Evolutionary conservation across 2,888 invertebrate species (phyloP).

Genomic region (Limnephilus auricula): DNA sequence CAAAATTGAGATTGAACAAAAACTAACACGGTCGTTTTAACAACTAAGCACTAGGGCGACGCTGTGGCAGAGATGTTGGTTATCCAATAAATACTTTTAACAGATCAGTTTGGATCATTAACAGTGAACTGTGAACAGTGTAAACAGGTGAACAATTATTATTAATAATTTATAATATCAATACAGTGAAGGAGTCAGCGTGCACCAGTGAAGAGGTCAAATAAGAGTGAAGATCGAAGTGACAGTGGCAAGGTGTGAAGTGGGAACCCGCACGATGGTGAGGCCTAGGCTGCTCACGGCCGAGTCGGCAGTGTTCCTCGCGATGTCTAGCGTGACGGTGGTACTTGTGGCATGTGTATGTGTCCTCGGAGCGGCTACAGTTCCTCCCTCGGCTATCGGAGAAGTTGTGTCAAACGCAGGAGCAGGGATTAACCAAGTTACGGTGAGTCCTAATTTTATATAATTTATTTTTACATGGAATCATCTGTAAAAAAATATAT

Average conservation of each 20-base stretch:
- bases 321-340: conserved; percentile 42
- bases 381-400: conserved; percentile 74
- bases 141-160: neutral
- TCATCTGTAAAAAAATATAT: too few relatives aligned
- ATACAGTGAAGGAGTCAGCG: neutral
- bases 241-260: too few relatives aligned
- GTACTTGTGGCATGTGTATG: conserved; percentile 28
- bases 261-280: neutral
- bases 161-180: neutral
- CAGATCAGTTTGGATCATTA: too few relatives aligned
- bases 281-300: neutral
- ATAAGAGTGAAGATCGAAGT: neutral
- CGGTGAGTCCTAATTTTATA: conserved; percentile 69
- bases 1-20: too few relatives aligned
- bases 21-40: too few relatives aligned
- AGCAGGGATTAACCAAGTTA: conserved; percentile 76
- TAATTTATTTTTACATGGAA: too few relatives aligned
- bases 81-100: too few relatives aligned
- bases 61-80: too few relatives aligned
- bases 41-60: too few relatives aligned
- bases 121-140: neutral
- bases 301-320: conserved; percentile 24
- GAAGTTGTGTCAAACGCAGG: conserved; percentile 77
- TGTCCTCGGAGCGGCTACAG: conserved; percentile 4
- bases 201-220: neutral